Conservation (phyloP, 1,140 invertebrate genomes). For the Zaprionus capensis region DNA sequence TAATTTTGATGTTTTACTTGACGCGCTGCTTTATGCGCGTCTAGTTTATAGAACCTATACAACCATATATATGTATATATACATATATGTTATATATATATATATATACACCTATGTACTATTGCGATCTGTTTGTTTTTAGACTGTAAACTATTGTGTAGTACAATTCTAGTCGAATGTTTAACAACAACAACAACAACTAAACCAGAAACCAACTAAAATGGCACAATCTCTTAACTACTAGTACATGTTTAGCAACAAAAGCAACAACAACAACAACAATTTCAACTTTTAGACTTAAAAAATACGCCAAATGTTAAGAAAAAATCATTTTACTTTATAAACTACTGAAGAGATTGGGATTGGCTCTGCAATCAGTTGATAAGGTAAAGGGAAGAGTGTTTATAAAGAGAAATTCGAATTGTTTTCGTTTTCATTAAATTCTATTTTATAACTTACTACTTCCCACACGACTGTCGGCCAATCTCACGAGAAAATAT, state of each 20-base stretch:
- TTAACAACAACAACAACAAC: slow-evolving; percentile 56
- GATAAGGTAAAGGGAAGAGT: not conserved
- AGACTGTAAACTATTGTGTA: slow-evolving; percentile 66
- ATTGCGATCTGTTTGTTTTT: slow-evolving; percentile 66
- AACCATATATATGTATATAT: slow-evolving; percentile 49
- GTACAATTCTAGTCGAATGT: slow-evolving; percentile 74
- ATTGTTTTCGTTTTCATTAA: not conserved
- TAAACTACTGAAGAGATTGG: slow-evolving; percentile 1
- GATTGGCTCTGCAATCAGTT: not conserved
- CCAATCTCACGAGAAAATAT: slow-evolving; percentile 15
- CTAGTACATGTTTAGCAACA: slow-evolving; percentile 60
- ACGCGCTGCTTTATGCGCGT: slow-evolving; percentile 72
- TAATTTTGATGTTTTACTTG: slow-evolving; percentile 78
- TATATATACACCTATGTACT: slow-evolving; percentile 46
- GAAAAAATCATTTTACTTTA: slow-evolving; percentile 61
- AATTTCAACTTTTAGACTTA: slow-evolving; percentile 77
- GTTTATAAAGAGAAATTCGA: not conserved
- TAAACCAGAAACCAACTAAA: slow-evolving; percentile 35
- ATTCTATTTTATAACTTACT: not conserved
- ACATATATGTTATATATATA: slow-evolving; percentile 28
- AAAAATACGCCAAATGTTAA: slow-evolving; percentile 71
- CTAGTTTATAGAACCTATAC: slow-evolving; percentile 59
- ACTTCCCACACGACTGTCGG: slow-evolving; percentile 14
- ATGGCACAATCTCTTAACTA: slow-evolving; percentile 67
- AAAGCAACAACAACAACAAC: slow-evolving; percentile 33